Evolutionary conservation across 2,113 vertebrate genomes (phyloP), one percentile per base, ranked within the genome.

Genomic region (Mustela lutreola): DNA sequence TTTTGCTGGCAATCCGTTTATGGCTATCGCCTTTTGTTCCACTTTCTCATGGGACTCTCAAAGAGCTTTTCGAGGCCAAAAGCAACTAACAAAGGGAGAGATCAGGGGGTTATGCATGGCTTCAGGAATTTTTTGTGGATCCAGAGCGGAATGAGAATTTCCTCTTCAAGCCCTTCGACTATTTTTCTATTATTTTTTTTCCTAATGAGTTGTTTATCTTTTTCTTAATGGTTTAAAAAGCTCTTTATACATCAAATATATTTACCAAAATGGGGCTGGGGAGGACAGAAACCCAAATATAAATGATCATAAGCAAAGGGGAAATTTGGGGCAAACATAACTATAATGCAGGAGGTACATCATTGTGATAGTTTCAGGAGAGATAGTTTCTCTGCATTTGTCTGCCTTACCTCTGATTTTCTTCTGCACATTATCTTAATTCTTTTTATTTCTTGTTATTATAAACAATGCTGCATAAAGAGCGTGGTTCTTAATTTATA

Each of bases 71-170:
- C 50, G 15, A 15, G 14, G 50, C 50, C 50, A 53, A 53, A 53
- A 53, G 50, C 50, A 53, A 15, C 50, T 53, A 53, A 53, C 50
- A 53, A 53, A 53, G 14, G 50, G 50, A 4, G 50, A 53, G 50
- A 53, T 15, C 50, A 53, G 50, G 50, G 12, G 14, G 50, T 53
- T 14, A 53, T 53, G 50, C 50, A 53, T 53, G 50, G 14, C 50
- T 53, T 53, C 50, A 53, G 50, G 50, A 53, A 53, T 53, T 53
- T 53, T 53, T 53, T 53, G 50, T 53, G 50, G 50, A 53, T 53
- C 50, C 50, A 53, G 50, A 53, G 14, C 50, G 19, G 99, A 62
- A 99, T 98, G 0, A 99, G 75, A 31, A 78, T 78, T 78, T 78
- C 75, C 75, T 78, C 71, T 45, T 45, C 42, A 78, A 78, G 7